A percentile compares a stretch with the other conserved stretches of the same genome.
Conservation (phyloP, 2,888 invertebrate genomes). For the Achlya flavicornis region DNA sequence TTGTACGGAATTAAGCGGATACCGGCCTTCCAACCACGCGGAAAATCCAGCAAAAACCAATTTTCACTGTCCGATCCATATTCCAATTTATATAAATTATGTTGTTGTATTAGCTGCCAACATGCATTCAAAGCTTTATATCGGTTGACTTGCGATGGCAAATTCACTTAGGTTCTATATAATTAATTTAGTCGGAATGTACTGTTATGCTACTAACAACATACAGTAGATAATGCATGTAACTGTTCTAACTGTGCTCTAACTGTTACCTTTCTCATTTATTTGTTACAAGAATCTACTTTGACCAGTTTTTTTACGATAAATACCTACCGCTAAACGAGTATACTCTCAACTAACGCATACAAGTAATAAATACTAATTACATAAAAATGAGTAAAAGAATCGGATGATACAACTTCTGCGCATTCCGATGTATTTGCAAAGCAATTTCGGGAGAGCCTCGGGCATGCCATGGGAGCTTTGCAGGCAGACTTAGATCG, state of each 20-base stretch:
- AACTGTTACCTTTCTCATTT: no score
- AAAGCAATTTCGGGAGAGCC: slow-evolving; percentile 50
- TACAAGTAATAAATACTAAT: background rate
- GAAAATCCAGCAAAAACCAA: slow-evolving; percentile 62
- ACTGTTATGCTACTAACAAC: no score
- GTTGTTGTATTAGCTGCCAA: slow-evolving; percentile 25
- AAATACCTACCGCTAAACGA: background rate
- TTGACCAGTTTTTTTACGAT: background rate
- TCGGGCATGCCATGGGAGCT: no score
- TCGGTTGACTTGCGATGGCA: background rate
- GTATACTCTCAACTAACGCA: background rate
- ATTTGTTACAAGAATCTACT: no score
- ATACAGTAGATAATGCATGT: background rate
- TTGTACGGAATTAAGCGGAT: slow-evolving; percentile 53
- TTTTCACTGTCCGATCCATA: slow-evolving; percentile 42
- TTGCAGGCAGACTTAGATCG: no score
- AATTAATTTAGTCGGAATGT: no score
- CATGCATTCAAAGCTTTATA: background rate
- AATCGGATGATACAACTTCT: slow-evolving; percentile 16
- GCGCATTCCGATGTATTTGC: slow-evolving; percentile 47
- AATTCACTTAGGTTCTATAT: no score
- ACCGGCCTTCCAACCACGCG: slow-evolving; percentile 47
- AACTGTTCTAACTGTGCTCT: background rate
- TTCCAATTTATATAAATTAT: slow-evolving; percentile 34
- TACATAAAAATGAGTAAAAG: background rate